These are phyloP conservation scores for Orthonyx spaldingii DNA, from an alignment of 2,113 vertebrate species.

Conservation along the genomic window DNA sequence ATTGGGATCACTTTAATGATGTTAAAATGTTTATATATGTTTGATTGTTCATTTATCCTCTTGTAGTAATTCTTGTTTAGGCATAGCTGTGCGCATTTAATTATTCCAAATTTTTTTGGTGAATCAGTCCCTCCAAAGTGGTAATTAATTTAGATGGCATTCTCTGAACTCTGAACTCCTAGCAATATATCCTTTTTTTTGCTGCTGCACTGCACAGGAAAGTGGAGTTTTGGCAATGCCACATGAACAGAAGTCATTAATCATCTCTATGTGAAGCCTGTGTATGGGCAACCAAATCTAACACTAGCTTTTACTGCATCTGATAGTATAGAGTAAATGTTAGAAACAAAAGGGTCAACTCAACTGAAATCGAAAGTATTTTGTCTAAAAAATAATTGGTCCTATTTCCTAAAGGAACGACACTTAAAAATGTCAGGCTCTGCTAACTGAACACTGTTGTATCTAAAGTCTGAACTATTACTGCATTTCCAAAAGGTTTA, in stretches of 20 bases:
- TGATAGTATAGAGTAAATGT: neutral
- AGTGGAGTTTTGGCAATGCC: conserved; percentile 34
- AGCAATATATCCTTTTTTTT: conserved; percentile 33
- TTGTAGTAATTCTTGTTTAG: conserved; percentile 45
- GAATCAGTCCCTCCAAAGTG: conserved; percentile 59
- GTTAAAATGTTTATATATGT: neutral
- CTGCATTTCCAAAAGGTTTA: neutral
- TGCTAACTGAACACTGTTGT: neutral
- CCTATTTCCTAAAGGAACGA: neutral
- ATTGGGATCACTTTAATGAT: neutral
- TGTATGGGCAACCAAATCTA: neutral
- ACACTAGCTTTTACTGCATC: neutral
- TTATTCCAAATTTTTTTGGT: conserved; percentile 62
- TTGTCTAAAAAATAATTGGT: neutral
- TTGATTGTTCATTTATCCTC: neutral
- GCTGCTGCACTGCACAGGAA: conserved; percentile 18
- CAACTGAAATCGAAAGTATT: neutral
- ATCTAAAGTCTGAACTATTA: neutral
- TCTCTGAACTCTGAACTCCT: conserved; percentile 61
- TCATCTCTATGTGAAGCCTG: neutral
- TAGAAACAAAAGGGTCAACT: neutral
- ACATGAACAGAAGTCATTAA: neutral
- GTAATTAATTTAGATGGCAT: conserved; percentile 73
- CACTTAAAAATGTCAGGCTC: neutral
- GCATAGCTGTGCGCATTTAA: conserved; percentile 56